phyloP scores from a whole-genome alignment of 2,888 invertebrate species.

The Xanthorhoe designata region DNA sequence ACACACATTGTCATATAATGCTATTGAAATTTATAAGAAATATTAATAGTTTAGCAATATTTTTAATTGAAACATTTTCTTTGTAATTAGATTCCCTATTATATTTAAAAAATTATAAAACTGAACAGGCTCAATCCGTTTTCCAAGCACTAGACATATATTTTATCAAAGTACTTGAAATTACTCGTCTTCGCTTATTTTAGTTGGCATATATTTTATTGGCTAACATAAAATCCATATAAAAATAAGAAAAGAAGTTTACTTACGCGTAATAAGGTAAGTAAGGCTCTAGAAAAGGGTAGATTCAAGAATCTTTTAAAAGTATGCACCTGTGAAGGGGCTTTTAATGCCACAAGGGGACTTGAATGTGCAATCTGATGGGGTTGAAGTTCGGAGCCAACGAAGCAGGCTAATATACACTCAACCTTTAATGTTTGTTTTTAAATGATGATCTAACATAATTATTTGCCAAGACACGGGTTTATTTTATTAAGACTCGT shows the following conservation, averaged over 20 bases:
- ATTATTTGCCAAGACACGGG: constrained; percentile 8
- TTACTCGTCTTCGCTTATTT: too few relatives aligned
- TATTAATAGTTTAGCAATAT: too few relatives aligned
- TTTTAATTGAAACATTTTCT: too few relatives aligned
- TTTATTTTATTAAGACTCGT: constrained; percentile 15
- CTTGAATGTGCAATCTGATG: constrained; percentile 28
- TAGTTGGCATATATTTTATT: background rate
- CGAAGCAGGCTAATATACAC: constrained; percentile 11
- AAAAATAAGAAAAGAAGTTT: constrained; percentile 1
- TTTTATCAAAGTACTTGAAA: too few relatives aligned
- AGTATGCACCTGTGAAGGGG: constrained; percentile 30
- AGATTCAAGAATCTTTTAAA: constrained; percentile 20
- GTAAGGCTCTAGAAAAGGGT: constrained; percentile 8
- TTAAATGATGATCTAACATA: constrained; percentile 5
- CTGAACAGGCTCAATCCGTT: too few relatives aligned
- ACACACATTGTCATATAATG: constrained; percentile 15
- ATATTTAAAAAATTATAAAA: too few relatives aligned
- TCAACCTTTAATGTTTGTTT: constrained; percentile 9
- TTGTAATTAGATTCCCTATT: too few relatives aligned
- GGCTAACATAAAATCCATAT: background rate
- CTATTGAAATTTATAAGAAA: background rate
- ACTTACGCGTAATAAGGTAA: constrained; percentile 5
- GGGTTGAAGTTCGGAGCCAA: constrained; percentile 26
- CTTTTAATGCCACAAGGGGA: constrained; percentile 27
- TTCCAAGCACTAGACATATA: too few relatives aligned